phyloP scores from a whole-genome alignment of 92 coral and sea anemone genomes.

The Phenganax marumi region DNA sequence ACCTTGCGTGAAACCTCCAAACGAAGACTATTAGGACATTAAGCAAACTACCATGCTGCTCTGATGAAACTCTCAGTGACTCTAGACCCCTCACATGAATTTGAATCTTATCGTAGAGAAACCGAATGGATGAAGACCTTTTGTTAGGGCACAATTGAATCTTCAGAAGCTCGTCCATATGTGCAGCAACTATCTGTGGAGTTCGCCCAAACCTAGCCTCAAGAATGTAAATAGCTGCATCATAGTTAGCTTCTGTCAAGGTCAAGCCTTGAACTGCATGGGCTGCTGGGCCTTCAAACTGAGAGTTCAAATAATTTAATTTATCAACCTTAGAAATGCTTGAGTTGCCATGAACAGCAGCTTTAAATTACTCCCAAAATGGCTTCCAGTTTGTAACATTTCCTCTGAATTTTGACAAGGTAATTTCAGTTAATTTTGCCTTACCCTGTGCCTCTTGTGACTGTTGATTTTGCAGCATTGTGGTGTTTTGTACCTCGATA shows the following conservation, averaged over 20 bases:
- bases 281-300: conserved; percentile 7
- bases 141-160: conserved; percentile 8
- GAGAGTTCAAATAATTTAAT: conserved; percentile 1
- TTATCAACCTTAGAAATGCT: conserved; percentile 13
- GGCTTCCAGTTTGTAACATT: conserved; percentile 17
- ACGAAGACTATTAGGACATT: conserved; percentile 7
- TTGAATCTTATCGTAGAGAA: conserved; percentile 6
- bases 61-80: neutral
- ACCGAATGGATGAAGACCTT: conserved; percentile 8
- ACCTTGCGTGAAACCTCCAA: conserved; percentile 18
- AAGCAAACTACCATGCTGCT: conserved; percentile 15
- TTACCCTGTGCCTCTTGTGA: neutral
- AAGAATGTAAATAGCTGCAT: conserved; percentile 9
- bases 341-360: neutral
- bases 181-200: conserved; percentile 5
- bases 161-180: conserved; percentile 27
- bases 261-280: conserved; percentile 18
- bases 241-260: conserved; percentile 10
- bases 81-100: conserved; percentile 8
- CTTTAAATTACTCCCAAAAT: conserved; percentile 17
- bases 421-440: conserved; percentile 6
- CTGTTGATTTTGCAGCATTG: neutral
- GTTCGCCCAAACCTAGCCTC: conserved; percentile 14
- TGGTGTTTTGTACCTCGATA: no score
- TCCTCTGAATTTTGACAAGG: neutral